Percentiles rank a stretch among this genome's conserved stretches.
Conservation (phyloP, 2,888 invertebrate genomes). For the Nineta flava region DNA sequence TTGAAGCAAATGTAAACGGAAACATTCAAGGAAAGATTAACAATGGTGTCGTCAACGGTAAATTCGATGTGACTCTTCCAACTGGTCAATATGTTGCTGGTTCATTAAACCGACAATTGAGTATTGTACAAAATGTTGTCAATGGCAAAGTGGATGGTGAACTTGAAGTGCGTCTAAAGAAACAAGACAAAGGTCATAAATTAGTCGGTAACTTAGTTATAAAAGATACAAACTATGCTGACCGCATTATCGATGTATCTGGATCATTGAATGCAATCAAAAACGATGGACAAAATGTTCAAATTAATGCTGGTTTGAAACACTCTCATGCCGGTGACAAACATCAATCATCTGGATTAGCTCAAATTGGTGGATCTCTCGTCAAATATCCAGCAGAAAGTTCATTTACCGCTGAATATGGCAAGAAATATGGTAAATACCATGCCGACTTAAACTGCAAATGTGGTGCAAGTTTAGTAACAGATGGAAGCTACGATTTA, state of each 20-base stretch:
- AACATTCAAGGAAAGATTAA: slow-evolving; percentile 26
- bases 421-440: slow-evolving; percentile 22
- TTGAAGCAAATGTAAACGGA: slow-evolving; percentile 30
- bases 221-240: slow-evolving; percentile 28
- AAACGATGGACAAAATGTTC: slow-evolving; percentile 30
- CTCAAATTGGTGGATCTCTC: slow-evolving; percentile 15
- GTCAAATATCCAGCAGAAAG: slow-evolving; percentile 15
- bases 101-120: slow-evolving; percentile 23
- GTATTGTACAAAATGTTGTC: slow-evolving; percentile 17
- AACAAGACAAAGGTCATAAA: slow-evolving; percentile 29
- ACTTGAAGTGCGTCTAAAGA: slow-evolving; percentile 25
- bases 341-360: slow-evolving; percentile 23
- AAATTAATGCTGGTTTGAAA: slow-evolving; percentile 24
- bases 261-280: slow-evolving; percentile 26
- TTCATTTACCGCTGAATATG: slow-evolving; percentile 20
- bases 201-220: slow-evolving; percentile 22
- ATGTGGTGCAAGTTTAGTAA: slow-evolving; percentile 25
- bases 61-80: slow-evolving; percentile 34
- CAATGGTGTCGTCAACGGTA: slow-evolving; percentile 29
- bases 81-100: slow-evolving; percentile 29
- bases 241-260: slow-evolving; percentile 25
- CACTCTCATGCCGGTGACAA: slow-evolving; percentile 18
- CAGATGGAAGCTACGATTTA: slow-evolving; percentile 28
- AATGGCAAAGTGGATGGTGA: slow-evolving; percentile 19
- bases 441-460: slow-evolving; percentile 32